Evolutionary conservation across 2,797 vertebrate genomes (phyloP).

Genomic region (Masticophis lateralis): DNA sequence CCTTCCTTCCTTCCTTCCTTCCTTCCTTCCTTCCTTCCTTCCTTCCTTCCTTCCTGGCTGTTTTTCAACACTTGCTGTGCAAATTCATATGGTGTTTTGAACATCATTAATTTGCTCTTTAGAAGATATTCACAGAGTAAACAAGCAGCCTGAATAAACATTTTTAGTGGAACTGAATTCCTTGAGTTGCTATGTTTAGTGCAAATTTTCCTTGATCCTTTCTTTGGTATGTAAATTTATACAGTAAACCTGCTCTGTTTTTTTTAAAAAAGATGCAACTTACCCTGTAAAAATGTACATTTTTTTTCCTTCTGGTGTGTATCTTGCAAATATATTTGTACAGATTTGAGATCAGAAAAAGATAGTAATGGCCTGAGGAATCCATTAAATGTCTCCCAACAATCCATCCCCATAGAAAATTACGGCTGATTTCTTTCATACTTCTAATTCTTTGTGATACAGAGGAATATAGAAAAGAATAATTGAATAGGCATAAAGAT

Average conservation of each 20-base stretch:
- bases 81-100: background rate
- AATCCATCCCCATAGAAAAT: background rate
- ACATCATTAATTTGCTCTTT: slow-evolving; percentile 19
- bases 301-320: background rate
- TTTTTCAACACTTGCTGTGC: background rate
- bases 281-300: background rate
- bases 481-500: background rate
- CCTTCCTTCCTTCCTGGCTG: background rate
- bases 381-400: background rate
- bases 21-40: too few relatives aligned
- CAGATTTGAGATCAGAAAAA: background rate
- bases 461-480: background rate
- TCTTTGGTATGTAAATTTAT: background rate
- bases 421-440: background rate
- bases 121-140: background rate
- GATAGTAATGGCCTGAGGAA: background rate
- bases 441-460: background rate
- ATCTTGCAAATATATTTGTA: background rate
- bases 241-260: background rate
- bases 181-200: background rate
- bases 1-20: too few relatives aligned
- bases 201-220: background rate
- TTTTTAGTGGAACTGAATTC: background rate
- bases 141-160: background rate
- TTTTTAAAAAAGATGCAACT: background rate